phyloP scores from a whole-genome alignment of 2,797 vertebrate species.

The Tokudaia tokunoshimensis region DNA sequence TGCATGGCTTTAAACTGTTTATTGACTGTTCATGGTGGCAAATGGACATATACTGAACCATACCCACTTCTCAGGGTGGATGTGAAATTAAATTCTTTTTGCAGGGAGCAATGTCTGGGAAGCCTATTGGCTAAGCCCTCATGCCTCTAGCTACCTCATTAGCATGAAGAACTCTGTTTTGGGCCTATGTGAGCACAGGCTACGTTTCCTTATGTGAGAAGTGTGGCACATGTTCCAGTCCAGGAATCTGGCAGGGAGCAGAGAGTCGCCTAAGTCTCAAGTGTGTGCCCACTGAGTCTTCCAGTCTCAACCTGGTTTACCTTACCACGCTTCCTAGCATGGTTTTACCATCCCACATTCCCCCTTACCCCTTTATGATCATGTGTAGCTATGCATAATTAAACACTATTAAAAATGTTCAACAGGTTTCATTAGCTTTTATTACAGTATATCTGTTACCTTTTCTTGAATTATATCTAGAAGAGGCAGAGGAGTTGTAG shows the following conservation, averaged over 20 bases:
- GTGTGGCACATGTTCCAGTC: not conserved
- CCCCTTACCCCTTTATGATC: not conserved
- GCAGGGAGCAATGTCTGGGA: too few relatives aligned
- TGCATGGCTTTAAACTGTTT: too few relatives aligned
- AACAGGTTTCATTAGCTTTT: not conserved
- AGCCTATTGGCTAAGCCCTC: too few relatives aligned
- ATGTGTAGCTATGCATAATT: not conserved
- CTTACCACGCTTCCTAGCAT: not conserved
- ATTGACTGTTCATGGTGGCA: not conserved
- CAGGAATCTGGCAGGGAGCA: not conserved
- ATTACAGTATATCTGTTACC: not conserved
- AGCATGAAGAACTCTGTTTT: not conserved
- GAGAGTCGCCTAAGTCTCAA: not conserved
- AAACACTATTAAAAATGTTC: not conserved
- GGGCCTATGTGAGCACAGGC: not conserved
- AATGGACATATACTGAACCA: not conserved
- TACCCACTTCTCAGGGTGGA: not conserved
- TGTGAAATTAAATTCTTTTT: not conserved
- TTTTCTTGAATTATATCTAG: not conserved
- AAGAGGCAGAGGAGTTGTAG: not conserved
- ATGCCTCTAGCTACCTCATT: not conserved
- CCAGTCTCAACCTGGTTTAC: not conserved
- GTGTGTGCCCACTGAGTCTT: not conserved
- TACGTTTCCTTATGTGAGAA: not conserved
- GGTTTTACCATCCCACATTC: not conserved